Evolutionary conservation across 92 coral and sea anemone genomes (phyloP), one percentile per base, ranked within the genome.

Genomic region (Parazoanthus swiftii): DNA sequence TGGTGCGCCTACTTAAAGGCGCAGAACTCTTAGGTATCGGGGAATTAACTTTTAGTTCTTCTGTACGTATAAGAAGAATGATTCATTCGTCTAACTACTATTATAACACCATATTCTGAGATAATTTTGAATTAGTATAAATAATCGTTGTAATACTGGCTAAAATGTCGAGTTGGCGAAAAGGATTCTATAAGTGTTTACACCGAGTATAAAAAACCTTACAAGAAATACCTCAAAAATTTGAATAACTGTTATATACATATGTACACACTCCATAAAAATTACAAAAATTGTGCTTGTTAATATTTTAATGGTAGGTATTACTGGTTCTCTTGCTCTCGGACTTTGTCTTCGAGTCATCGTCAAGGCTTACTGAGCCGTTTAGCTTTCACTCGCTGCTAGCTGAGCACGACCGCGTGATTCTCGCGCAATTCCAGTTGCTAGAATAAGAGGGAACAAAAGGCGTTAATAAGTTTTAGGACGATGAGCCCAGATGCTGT

Each of bases 401-500:
- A 94, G 86, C 97, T 94, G 85, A 94, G 86, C 20, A 92, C 96
- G 8, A 91, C 99, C 2, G 96, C 98, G 79, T 93, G 99, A 67
- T 93, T 96, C 46, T 96, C 98, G 20, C 94, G 95, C 76, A 96
- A 90, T 71, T 96, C 96, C 77, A 95, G 93, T 77, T 91, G 94
- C 92, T 89, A 92, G 51, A 81, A 84, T 16, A 66, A 36, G 86
- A 43, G 58, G 0, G 66, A 59, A 50, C 25, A 6, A 68, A 80
- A 13, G 15, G 6, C 77, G 14, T 42, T 10, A 29, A 33, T 54
- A 43, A 35, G 43, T 43, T 48, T 58, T 54, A 54, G 81, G 15
- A 67, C 66, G 16, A 9, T 8, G 33, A 4, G 39, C 63, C 50
- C 39, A 7, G 5, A 29, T 3, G 25, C 6, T 37, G 78, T 63